Conservation (phyloP, 2,888 invertebrate genomes). For the Tetrapedia diversipes region DNA sequence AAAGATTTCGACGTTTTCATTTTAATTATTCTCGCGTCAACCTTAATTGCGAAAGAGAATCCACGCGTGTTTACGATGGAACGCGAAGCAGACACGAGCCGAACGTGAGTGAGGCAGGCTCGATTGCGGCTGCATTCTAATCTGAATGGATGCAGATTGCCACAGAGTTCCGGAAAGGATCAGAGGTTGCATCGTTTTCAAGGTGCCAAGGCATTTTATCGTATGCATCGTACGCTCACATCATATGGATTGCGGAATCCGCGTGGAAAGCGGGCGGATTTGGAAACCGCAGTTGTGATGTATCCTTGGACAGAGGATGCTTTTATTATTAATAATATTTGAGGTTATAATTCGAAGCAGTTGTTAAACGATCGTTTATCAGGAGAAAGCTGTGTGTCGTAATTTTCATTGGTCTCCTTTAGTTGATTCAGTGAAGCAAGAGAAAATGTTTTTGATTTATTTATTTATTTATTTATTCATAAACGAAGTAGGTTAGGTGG, state of each 20-base stretch:
- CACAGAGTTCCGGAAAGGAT: constrained; percentile 8
- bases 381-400: constrained; percentile 30
- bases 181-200: not conserved
- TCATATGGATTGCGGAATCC: constrained; percentile 20
- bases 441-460: constrained; percentile 32
- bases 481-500: too few relatives aligned
- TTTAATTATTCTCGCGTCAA: constrained; percentile 23
- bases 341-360: not conserved
- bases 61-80: not conserved
- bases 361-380: constrained; percentile 18
- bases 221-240: constrained; percentile 8
- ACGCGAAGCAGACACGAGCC: not conserved
- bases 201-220: not conserved
- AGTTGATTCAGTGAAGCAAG: constrained; percentile 13
- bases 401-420: constrained; percentile 6
- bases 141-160: not conserved
- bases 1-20: constrained; percentile 15
- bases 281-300: constrained; percentile 23
- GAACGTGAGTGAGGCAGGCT: not conserved
- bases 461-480: constrained; percentile 3
- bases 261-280: constrained; percentile 28
- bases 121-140: not conserved
- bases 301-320: constrained; percentile 15
- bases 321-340: constrained; percentile 16
- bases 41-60: constrained; percentile 10